A percentile compares a stretch with the other conserved stretches of the same genome.
These are phyloP conservation scores for Hydropsyche betteni DNA, from an alignment of 2,888 invertebrate species.

Conservation along the genomic window DNA sequence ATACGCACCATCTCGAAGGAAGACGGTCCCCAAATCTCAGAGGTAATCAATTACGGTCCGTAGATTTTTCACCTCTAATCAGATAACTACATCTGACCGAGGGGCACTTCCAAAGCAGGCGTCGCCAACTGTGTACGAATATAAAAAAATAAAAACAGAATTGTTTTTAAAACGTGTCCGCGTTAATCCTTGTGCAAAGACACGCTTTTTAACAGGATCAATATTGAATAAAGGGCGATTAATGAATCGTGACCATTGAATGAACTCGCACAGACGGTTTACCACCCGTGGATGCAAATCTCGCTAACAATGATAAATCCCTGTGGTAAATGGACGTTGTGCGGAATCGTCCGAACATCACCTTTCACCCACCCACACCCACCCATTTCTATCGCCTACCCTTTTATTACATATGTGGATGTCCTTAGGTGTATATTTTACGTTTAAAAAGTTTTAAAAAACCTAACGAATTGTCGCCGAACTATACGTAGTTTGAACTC, in stretches of 20 bases:
- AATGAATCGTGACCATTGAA: background rate
- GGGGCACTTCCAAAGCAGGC: background rate
- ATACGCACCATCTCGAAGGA: background rate
- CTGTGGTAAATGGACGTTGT: slow-evolving; percentile 45
- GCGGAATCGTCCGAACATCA: slow-evolving; percentile 23
- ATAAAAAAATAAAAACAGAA: no score
- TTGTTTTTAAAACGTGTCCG: no score
- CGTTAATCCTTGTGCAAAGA: no score
- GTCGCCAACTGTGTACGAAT: no score
- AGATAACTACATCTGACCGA: slow-evolving; percentile 44
- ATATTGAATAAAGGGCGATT: background rate
- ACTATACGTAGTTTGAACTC: no score
- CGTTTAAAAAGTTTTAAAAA: no score
- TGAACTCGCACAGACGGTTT: slow-evolving; percentile 19
- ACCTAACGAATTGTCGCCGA: no score
- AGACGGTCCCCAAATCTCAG: slow-evolving; percentile 38
- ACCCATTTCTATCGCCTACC: background rate
- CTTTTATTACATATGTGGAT: no score
- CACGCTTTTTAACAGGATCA: no score
- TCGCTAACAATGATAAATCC: slow-evolving; percentile 51
- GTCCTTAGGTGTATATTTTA: no score
- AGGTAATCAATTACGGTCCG: slow-evolving; percentile 50
- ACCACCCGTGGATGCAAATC: slow-evolving; percentile 47
- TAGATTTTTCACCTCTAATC: slow-evolving; percentile 50
- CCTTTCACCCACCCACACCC: slow-evolving; percentile 13